These are phyloP conservation scores for Oncorhynchus gorbuscha DNA, from an alignment of 2,113 vertebrate genomes.

Conservation along the genomic window DNA sequence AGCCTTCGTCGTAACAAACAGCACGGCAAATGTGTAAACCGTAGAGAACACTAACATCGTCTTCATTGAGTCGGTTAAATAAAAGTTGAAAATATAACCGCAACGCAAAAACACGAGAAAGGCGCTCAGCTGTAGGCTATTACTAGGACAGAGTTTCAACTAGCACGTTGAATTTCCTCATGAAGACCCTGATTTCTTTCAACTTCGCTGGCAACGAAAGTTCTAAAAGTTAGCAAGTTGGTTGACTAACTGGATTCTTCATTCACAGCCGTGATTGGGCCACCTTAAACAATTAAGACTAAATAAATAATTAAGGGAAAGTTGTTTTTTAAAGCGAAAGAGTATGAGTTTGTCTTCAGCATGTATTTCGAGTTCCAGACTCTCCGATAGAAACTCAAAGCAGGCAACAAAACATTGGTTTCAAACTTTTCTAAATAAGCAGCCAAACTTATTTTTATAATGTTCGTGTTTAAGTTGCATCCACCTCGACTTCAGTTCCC, in stretches of 20 bases:
- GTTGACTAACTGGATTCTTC: constrained; percentile 26
- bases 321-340: not conserved
- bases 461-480: constrained; percentile 13
- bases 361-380: constrained; percentile 35
- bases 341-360: not conserved
- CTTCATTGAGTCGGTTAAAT: constrained; percentile 58
- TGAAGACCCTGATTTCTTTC: constrained; percentile 61
- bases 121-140: constrained; percentile 36
- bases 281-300: constrained; percentile 1
- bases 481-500: constrained; percentile 20
- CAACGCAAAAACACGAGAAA: not conserved
- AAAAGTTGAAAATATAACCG: not conserved
- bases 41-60: constrained; percentile 64
- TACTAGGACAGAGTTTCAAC: constrained; percentile 46
- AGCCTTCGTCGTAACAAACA: constrained; percentile 67
- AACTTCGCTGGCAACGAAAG: not conserved
- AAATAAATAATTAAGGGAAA: not conserved
- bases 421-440: constrained; percentile 33
- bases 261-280: not conserved
- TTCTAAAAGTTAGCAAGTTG: constrained; percentile 3
- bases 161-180: constrained; percentile 65
- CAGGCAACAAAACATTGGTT: constrained; percentile 2
- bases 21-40: constrained; percentile 68
- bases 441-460: constrained; percentile 16
- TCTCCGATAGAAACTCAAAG: constrained; percentile 10